Percentiles rank a stretch among this genome's conserved stretches.
These are phyloP conservation scores for Tauraco hartlaubi DNA, from an alignment of 2,797 vertebrate species.

Conservation along the genomic window DNA sequence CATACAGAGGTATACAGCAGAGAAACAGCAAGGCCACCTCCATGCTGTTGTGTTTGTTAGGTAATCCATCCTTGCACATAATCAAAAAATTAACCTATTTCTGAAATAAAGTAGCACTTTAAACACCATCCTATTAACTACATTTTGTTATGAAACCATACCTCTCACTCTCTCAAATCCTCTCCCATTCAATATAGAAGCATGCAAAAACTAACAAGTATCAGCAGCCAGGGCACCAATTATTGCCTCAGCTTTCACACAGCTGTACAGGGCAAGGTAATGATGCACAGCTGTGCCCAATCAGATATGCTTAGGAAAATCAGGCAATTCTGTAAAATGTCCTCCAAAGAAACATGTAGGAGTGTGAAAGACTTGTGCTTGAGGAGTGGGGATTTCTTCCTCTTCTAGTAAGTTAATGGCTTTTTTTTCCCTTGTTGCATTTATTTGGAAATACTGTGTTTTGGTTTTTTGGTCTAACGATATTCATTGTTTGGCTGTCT, in stretches of 20 bases:
- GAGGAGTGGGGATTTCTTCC: rapidly evolving
- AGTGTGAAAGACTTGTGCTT: background rate
- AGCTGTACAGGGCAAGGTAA: background rate
- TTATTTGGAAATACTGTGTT: background rate
- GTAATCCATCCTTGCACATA: background rate
- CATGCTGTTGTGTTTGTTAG: background rate
- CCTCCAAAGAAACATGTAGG: rapidly evolving
- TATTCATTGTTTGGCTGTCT: background rate
- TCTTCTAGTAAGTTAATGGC: rapidly evolving
- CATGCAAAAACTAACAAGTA: background rate
- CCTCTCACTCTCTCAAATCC: rapidly evolving
- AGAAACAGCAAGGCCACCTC: background rate
- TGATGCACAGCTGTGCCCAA: background rate
- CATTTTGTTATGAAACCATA: background rate
- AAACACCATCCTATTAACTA: background rate
- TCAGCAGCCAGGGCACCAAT: background rate
- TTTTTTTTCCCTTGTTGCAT: background rate
- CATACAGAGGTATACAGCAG: background rate
- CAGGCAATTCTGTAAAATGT: background rate
- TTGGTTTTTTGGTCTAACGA: background rate
- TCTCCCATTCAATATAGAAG: background rate
- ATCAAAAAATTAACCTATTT: background rate
- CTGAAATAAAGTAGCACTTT: background rate
- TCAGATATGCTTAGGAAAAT: background rate
- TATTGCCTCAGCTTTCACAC: background rate